phyloP scores from a whole-genome alignment of 2,113 vertebrate genomes.

The Gobius niger region DNA sequence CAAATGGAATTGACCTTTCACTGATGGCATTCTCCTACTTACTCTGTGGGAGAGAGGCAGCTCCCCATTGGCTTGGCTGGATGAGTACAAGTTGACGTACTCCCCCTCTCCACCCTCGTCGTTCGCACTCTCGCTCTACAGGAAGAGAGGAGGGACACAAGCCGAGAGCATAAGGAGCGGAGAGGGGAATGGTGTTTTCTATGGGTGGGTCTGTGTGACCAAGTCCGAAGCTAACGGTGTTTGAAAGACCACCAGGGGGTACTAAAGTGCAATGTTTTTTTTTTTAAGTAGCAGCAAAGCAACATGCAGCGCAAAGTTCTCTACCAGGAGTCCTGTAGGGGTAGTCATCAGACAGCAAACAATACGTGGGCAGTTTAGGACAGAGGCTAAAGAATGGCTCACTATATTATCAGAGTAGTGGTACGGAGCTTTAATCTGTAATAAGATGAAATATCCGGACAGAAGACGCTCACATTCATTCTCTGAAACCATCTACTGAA shows the following conservation, averaged over 20 bases:
- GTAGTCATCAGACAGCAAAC: slow-evolving; percentile 55
- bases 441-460: slow-evolving; percentile 24
- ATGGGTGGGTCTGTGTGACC: slow-evolving; percentile 33
- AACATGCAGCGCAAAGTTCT: slow-evolving; percentile 65
- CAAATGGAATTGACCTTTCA: slow-evolving; percentile 61
- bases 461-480: slow-evolving; percentile 6
- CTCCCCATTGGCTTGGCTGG: slow-evolving; percentile 89
- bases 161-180: slow-evolving; percentile 55
- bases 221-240: slow-evolving; percentile 29
- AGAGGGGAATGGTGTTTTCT: slow-evolving; percentile 44
- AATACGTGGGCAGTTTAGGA: slow-evolving; percentile 52
- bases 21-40: slow-evolving; percentile 78
- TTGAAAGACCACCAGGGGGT: slow-evolving; percentile 55
- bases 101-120: slow-evolving; percentile 95
- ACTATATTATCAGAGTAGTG: slow-evolving; percentile 27
- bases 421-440: slow-evolving; percentile 23
- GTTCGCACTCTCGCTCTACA: slow-evolving; percentile 88
- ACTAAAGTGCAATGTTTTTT: slow-evolving; percentile 34
- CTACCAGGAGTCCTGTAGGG: slow-evolving; percentile 51
- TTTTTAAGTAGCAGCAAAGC: slow-evolving; percentile 41
- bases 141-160: slow-evolving; percentile 78
- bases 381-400: slow-evolving; percentile 52
- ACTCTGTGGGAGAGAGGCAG: slow-evolving; percentile 86
- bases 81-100: slow-evolving; percentile 93
- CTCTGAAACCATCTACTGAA: slow-evolving; percentile 20